Base-by-base conservation (phyloP, 2,113 vertebrate species). In the Corvus cornix region DNA sequence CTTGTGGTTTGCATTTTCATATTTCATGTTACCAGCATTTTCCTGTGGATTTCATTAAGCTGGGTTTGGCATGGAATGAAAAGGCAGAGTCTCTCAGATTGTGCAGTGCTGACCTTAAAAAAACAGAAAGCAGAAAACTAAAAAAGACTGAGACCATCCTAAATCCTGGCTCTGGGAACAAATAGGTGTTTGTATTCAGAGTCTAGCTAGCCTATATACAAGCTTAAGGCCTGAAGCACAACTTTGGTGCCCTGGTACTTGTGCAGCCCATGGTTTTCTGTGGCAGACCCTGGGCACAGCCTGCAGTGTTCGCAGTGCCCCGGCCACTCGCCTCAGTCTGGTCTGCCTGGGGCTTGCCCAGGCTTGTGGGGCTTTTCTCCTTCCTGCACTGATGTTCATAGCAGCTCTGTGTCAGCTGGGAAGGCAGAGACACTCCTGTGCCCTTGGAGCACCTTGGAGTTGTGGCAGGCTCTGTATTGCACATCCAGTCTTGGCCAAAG, bases 11-110 rank as follows among this genome's bases (percentile, higher is more conserved):
- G 88, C 68, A 41, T 96, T 93, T 96, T 86, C 85, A 41, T 92
- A 85, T 94, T 95, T 94, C 78, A 90, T 69, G 51, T 95, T 95
- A 90, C 85, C 95, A 96, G 67, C 77, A 78, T 93, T 96, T 97
- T 93, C 95, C 94, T 96, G 83, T 74, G 88, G 75, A 94, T 95
- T 94, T 90, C 59, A 31, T 95, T 92, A 82, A 95, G 87, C 88
- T 84, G 74, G 39, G 46, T 67, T 95, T 96, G 96, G 91, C 88
- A 17, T 37, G 59, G 26, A 95, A 92, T 94, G 83, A 92, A 96
- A 96, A 95, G 78, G 59, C 87, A 84, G 75, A 72, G 33, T 43
- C 84, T 87, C 89, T 58, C 6, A 7, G 66, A 63, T 75, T 89
- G 55, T 77, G 67, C 64, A 81, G 92, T 0, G 1, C 55, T 3